Conservation (phyloP, 2,888 invertebrate genomes). For the Torymus texanus region DNA sequence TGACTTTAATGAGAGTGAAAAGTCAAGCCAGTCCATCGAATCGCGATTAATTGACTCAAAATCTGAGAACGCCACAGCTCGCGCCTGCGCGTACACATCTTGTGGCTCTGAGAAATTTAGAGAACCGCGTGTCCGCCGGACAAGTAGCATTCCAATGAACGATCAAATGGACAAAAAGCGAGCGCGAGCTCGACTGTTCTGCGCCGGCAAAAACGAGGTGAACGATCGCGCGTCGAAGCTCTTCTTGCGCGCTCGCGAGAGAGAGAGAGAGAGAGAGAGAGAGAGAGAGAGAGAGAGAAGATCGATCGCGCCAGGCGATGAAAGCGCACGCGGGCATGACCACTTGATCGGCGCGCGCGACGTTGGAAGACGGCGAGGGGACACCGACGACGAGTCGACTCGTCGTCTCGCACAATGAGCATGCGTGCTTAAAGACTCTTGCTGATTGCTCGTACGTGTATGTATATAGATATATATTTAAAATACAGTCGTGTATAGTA, state of each 20-base stretch:
- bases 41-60: too few species aligned
- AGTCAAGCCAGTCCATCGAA: too few species aligned
- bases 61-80: too few species aligned
- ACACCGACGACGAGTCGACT: neutral
- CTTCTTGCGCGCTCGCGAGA: too few species aligned
- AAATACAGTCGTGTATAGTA: neutral
- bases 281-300: too few species aligned
- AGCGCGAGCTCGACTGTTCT: too few species aligned
- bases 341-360: neutral
- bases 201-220: too few species aligned
- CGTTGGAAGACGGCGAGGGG: neutral
- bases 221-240: too few species aligned
- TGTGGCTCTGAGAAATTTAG: conserved; percentile 8
- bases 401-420: conserved; percentile 8
- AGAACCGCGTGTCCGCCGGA: neutral
- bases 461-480: neutral
- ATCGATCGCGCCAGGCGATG: neutral
- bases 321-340: conserved; percentile 5
- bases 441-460: neutral
- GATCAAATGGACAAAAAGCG: neutral
- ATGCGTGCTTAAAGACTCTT: neutral
- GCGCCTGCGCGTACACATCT: too few species aligned
- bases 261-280: too few species aligned
- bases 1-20: too few species aligned
- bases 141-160: neutral